Base-by-base conservation (phyloP, 2,888 invertebrate genomes). In the Elysia crispata region DNA sequence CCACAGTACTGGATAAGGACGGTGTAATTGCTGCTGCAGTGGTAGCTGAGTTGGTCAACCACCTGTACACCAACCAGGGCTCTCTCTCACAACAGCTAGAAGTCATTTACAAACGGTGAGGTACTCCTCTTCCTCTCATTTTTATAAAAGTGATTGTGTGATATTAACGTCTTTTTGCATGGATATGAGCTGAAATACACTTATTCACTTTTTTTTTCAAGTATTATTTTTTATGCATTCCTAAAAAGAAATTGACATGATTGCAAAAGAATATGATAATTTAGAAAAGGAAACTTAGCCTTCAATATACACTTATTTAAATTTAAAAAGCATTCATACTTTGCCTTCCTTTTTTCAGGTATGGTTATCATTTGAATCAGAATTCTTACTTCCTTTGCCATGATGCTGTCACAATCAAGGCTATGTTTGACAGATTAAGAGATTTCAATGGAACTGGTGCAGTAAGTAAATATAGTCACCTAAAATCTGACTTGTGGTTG, bases 331-430 rank as follows among this genome's bases (percentile, higher is more conserved):
- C 41, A 41, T 41, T 41, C 41, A 41, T 41, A 41, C 41, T 41
- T 41, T 3, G 41, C 67, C 0, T 64, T 41, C 25, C 50, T 69
- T n/a, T 57, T 74, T 89, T 60, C 86, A 95, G 95, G 81, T 98
- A 97, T 92, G 99, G 99, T 0, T 95, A 95, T 92, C 99, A 99
- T 92, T 94, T 96, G 41, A 95, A 95, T 11, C 94, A 95, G 83
- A 97, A 97, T 92, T 96, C 97, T 0, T 99, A 99, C 92, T 97
- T 95, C 93, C 94, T 97, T 82, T 97, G 97, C 91, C 94, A 96
- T 89, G 96, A 98, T 31, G 94, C 94, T 0, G 92, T 93, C 0
- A 93, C 93, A 15, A 96, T 96, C 76, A 94, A 94, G 85, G 92
- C 92, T 79, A 96, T 99, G 91, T 99, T 99, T 91, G 93, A 96